Conservation (phyloP, 2,797 vertebrate species). For the Craterocephalus amniculus region DNA sequence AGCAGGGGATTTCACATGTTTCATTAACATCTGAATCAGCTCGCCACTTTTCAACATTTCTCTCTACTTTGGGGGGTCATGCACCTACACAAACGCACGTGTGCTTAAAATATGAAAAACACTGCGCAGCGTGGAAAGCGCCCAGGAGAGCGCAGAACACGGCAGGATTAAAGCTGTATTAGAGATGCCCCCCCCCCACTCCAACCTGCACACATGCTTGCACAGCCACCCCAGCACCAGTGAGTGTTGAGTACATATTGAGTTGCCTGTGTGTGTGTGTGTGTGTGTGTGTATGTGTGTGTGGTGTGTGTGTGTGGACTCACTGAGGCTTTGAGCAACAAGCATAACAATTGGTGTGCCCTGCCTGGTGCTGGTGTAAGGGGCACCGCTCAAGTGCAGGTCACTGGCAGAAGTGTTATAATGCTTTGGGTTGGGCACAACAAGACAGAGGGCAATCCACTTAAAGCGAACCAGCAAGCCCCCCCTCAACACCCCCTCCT, state of each 20-base stretch:
- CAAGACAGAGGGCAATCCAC: conserved; percentile 76
- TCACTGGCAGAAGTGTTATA: conserved; percentile 72
- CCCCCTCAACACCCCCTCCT: conserved; percentile 1
- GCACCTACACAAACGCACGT: neutral
- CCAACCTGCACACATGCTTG: neutral
- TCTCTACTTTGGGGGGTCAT: conserved; percentile 29
- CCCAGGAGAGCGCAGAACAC: conserved; percentile 23
- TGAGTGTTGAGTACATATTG: conserved; percentile 45
- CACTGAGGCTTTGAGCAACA: conserved; percentile 54
- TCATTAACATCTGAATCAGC: conserved; percentile 87
- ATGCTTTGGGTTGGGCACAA: conserved; percentile 74
- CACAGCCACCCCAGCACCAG: conserved; percentile 7
- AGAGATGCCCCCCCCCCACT: conserved; percentile 13
- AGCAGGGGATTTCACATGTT: conserved; percentile 86
- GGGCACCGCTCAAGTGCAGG: conserved; percentile 73
- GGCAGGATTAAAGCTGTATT: conserved; percentile 33
- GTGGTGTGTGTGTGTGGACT: conserved; percentile 21
- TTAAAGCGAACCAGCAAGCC: conserved; percentile 72
- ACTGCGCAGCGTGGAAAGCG: conserved; percentile 12
- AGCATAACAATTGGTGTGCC: conserved; percentile 50
- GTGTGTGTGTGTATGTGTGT: conserved; percentile 27
- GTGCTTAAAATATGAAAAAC: conserved; percentile 12
- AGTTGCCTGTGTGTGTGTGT: conserved; percentile 22
- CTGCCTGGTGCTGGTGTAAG: conserved; percentile 45
- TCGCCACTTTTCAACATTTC: conserved; percentile 70